Percentiles rank a stretch among this genome's conserved stretches.
Evolutionary conservation across 2,888 invertebrate species (phyloP).

Genomic region (Mythimna vitellina): DNA sequence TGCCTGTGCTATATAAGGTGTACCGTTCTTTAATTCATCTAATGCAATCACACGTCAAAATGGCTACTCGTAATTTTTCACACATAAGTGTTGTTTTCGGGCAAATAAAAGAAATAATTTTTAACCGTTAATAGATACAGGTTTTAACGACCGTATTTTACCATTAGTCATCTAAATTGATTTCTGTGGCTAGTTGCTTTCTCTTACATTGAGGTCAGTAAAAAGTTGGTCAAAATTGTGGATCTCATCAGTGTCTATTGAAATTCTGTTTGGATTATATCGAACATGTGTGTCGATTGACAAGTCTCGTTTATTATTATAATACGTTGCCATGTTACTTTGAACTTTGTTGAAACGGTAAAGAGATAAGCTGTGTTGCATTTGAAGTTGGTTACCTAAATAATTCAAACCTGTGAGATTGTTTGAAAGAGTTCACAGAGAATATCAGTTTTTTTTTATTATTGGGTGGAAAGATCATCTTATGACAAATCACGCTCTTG

Average conservation of each 20-base stretch:
- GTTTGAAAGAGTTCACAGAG: no score
- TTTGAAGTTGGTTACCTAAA: background rate
- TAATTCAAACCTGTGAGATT: background rate
- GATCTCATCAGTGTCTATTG: background rate
- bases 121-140: constrained; percentile 27
- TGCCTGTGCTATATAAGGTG: no score
- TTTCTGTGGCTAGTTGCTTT: constrained; percentile 35
- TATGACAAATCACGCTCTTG: no score
- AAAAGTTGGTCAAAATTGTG: constrained; percentile 37
- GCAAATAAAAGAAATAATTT: background rate
- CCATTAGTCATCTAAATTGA: constrained; percentile 20
- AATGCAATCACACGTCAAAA: background rate
- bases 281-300: background rate
- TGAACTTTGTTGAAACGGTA: no score
- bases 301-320: background rate
- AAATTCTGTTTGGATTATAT: background rate
- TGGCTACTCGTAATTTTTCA: background rate
- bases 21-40: background rate
- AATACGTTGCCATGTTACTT: background rate
- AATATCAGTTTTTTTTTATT: no score
- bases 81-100: constrained; percentile 8
- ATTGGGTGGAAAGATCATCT: no score
- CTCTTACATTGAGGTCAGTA: constrained; percentile 47
- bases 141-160: background rate
- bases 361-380: no score